A percentile compares a stretch with the other conserved stretches of the same genome.
Evolutionary conservation across 2,797 vertebrate species (phyloP).

Genomic region (Microctenopoma steveboyesi): DNA sequence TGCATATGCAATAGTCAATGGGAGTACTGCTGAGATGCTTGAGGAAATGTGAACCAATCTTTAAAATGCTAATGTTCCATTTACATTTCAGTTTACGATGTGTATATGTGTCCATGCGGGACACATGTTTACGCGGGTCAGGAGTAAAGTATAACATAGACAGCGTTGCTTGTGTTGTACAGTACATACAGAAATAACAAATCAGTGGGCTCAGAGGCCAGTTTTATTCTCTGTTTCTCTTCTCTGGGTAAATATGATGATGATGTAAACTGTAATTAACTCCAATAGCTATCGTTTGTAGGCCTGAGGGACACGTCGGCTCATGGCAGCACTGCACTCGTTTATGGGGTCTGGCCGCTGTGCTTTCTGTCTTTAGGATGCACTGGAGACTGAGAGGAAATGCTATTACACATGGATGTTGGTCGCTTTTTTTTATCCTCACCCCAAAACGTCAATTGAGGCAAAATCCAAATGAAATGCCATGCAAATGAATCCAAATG

Average conservation of each 20-base stretch:
- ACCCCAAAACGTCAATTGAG: slow-evolving; percentile 63
- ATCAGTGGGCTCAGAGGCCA: slow-evolving; percentile 61
- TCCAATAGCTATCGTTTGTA: slow-evolving; percentile 77
- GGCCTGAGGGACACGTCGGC: slow-evolving; percentile 73
- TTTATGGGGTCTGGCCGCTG: slow-evolving; percentile 70
- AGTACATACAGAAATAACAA: slow-evolving; percentile 63
- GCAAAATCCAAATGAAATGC: slow-evolving; percentile 77
- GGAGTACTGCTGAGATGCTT: background rate
- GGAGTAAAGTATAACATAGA: slow-evolving; percentile 52
- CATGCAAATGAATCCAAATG: slow-evolving; percentile 77
- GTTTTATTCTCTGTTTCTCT: slow-evolving; percentile 74
- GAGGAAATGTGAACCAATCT: background rate
- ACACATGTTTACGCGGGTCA: slow-evolving; percentile 44
- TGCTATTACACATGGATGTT: slow-evolving; percentile 74
- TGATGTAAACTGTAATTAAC: slow-evolving; percentile 83
- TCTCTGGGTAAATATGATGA: slow-evolving; percentile 81
- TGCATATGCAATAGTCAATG: background rate
- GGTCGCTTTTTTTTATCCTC: slow-evolving; percentile 37
- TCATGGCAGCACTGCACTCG: slow-evolving; percentile 69
- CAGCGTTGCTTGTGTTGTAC: slow-evolving; percentile 24
- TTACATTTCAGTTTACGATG: background rate
- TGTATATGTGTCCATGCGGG: slow-evolving; percentile 29
- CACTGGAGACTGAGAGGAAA: slow-evolving; percentile 74
- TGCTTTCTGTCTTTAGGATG: slow-evolving; percentile 72
- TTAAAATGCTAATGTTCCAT: slow-evolving; percentile 10